These are phyloP conservation scores for Rhadinocentrus ornatus DNA, from an alignment of 2,797 vertebrate genomes.

Conservation along the genomic window DNA sequence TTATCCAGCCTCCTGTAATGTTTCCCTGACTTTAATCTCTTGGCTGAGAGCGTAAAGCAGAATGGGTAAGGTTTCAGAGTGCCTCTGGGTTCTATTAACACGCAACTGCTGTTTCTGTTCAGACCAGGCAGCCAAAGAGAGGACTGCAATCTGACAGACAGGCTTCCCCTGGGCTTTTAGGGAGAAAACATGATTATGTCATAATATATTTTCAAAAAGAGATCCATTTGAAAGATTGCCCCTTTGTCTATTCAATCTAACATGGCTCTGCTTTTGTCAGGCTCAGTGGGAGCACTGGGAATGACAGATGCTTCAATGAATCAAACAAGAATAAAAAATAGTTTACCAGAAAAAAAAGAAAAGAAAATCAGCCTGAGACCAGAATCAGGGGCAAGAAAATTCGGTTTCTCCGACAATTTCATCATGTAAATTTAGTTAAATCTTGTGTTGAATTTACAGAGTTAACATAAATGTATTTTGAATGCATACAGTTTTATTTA, in stretches of 20 bases:
- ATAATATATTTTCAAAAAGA: conserved; percentile 87
- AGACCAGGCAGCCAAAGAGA: conserved; percentile 73
- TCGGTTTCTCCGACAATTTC: conserved; percentile 42
- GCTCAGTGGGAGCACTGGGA: conserved; percentile 67
- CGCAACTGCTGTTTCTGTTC: conserved; percentile 82
- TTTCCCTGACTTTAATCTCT: conserved; percentile 87
- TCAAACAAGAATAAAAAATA: conserved; percentile 73
- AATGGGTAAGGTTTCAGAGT: conserved; percentile 84
- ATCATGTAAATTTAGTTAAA: conserved; percentile 42
- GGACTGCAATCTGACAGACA: conserved; percentile 80
- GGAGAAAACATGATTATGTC: conserved; percentile 86
- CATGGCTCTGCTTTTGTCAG: conserved; percentile 77
- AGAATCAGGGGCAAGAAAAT: conserved; percentile 45
- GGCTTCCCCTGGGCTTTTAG: conserved; percentile 80
- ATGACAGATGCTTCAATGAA: conserved; percentile 77
- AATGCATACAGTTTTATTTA: neutral
- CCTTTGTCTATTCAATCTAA: conserved; percentile 79
- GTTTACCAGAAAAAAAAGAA: conserved; percentile 57
- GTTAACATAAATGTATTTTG: neutral
- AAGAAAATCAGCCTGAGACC: conserved; percentile 44
- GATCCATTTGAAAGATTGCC: conserved; percentile 84
- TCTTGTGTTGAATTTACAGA: conserved; percentile 21
- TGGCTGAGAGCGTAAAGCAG: conserved; percentile 83
- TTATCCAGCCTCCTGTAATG: conserved; percentile 85
- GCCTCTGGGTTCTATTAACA: conserved; percentile 87